These are phyloP conservation scores for Cantharis flavilabris DNA, from an alignment of 2,888 invertebrate species.

Conservation along the genomic window DNA sequence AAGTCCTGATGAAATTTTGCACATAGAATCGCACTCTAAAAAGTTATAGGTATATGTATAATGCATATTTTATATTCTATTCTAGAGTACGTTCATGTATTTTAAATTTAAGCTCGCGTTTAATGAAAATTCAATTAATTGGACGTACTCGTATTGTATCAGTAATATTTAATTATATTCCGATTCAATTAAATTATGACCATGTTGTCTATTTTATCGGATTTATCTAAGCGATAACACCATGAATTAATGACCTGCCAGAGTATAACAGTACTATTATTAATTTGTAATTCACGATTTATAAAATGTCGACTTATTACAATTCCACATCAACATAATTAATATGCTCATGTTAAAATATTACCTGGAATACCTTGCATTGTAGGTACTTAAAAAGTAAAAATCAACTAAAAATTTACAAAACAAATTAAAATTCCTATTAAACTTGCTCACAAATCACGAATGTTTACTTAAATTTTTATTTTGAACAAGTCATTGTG, in stretches of 20 bases:
- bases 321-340: neutral
- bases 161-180: neutral
- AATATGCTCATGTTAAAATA: neutral
- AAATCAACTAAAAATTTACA: neutral
- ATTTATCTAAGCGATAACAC: neutral
- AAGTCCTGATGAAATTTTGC: too few species aligned
- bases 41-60: too few species aligned
- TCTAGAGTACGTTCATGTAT: neutral
- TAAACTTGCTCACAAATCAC: constrained; percentile 29
- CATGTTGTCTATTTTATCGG: neutral
- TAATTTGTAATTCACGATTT: neutral
- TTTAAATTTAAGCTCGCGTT: neutral
- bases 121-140: neutral
- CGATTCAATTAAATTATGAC: neutral
- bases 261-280: neutral
- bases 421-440: neutral
- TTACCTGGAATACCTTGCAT: neutral
- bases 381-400: neutral
- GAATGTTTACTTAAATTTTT: constrained; percentile 42
- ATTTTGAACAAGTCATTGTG: constrained; percentile 42
- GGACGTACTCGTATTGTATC: neutral
- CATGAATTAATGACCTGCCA: neutral
- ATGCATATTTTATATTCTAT: too few species aligned
- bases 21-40: too few species aligned
- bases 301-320: neutral